Conservation (phyloP, 2,888 invertebrate genomes). For the Lasioglossum zephyrum region DNA sequence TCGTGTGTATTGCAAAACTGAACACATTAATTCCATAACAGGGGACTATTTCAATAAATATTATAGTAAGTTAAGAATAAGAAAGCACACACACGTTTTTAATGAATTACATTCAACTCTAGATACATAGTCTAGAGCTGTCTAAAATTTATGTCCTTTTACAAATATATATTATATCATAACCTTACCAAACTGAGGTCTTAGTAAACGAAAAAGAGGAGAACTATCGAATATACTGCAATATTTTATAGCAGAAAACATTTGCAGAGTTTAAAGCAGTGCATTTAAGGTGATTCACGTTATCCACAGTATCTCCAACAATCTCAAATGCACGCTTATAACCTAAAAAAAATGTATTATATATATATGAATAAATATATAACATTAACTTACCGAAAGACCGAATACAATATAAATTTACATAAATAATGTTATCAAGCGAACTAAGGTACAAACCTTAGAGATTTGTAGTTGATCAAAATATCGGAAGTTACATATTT, state of each 20-base stretch:
- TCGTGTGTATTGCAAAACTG: background rate
- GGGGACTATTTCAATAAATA: background rate
- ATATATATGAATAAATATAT: too few relatives aligned
- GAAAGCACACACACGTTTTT: background rate
- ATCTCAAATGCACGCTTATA: background rate
- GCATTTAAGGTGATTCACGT: background rate
- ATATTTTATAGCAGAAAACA: background rate
- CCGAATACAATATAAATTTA: background rate
- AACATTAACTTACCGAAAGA: background rate
- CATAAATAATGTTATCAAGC: background rate
- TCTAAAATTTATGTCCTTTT: background rate
- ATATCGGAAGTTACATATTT: background rate
- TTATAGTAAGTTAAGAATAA: background rate
- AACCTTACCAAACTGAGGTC: conserved; percentile 17
- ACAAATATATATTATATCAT: background rate
- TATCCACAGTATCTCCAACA: background rate
- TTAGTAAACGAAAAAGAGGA: background rate
- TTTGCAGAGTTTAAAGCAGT: background rate
- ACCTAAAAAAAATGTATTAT: conserved; percentile 24
- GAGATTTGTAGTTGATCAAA: background rate
- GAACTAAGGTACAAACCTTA: background rate
- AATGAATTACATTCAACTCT: background rate
- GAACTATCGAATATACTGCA: background rate
- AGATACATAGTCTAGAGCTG: background rate
- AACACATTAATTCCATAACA: background rate